Evolutionary conservation across 2,888 invertebrate genomes (phyloP), one percentile per base, ranked within the genome.

Genomic region (Scaeva pyrastri): DNA sequence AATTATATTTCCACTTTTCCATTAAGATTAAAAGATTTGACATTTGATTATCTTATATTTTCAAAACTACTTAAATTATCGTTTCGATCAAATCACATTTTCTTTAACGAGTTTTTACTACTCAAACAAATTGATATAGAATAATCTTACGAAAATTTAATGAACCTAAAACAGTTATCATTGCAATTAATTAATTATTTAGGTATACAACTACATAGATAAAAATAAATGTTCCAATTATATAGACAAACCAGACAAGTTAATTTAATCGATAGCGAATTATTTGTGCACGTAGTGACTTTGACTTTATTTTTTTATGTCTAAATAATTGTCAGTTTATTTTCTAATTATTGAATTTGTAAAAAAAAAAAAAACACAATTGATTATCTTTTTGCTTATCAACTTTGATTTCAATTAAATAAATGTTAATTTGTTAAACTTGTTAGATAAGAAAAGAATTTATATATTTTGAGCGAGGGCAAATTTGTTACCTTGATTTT

Each of bases 281-380:
- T 36, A 19, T 16, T 36, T 55, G 31, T 16, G 16, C 56, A 56
- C 31, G 56, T 56, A 56, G 19, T 26, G 8, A 60, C 4, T 60
- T 41, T 21, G 41, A 14, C 19, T 36, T 36, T 60, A 50, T 52
- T 11, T 39, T 43, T 55, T 11, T 39, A 10, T 76, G 81, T 76
- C 76, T 48, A 64, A 76, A 58, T 58, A 58, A 81, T 81, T 81
- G 81, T 71, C 81, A 81, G 56, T 48, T 76, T 81, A 81, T 81
- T 76, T 45, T 48, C 71, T 76, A 71, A 81, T 81, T 81, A 81
- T 71, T 76, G 60, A 81, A 41, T 81, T 76, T 48, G 62, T 62
- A 31, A 39, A 31, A 56, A 21, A 39, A 50, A 58, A 79, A 50
- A 26, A 31, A 60, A 41, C 55, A 56, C 55, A 76, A 12, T 2